Conservation (phyloP, 2,797 vertebrate genomes). For the Enteromius afrohamiltoni region DNA sequence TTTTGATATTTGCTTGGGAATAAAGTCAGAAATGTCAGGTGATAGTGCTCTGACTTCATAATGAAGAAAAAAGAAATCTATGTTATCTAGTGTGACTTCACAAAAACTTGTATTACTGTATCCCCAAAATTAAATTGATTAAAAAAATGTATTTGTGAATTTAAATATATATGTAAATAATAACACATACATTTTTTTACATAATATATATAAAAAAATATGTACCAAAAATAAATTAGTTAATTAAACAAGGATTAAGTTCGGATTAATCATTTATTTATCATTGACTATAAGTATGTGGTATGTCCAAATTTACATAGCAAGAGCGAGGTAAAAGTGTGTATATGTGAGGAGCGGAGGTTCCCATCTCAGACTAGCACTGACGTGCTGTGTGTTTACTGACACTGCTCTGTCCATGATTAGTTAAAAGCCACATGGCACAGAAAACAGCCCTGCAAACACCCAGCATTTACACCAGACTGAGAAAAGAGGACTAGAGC, state of each 20-base stretch:
- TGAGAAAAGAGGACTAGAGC: constrained; percentile 45
- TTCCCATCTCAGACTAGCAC: constrained; percentile 19
- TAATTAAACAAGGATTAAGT: neutral
- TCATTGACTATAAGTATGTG: neutral
- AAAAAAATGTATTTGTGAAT: neutral
- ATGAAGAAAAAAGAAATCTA: neutral
- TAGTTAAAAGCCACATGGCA: constrained; percentile 46
- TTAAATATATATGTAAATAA: neutral
- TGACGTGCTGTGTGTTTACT: constrained; percentile 36
- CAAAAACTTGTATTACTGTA: neutral
- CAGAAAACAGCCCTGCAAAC: constrained; percentile 34
- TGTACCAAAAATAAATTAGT: neutral
- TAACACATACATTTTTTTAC: neutral
- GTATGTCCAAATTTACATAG: neutral
- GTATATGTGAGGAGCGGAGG: neutral
- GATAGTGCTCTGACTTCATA: too few relatives aligned
- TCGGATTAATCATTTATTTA: neutral
- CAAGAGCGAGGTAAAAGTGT: constrained; percentile 20
- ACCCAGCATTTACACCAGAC: constrained; percentile 32
- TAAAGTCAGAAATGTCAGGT: neutral
- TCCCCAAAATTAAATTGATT: neutral
- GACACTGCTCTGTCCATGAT: constrained; percentile 39
- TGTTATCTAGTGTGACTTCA: neutral
- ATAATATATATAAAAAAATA: neutral
- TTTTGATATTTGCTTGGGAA: neutral